Evolutionary conservation across 2,113 vertebrate species (phyloP), one percentile per base, ranked within the genome.

Genomic region (Montifringilla adamsi): DNA sequence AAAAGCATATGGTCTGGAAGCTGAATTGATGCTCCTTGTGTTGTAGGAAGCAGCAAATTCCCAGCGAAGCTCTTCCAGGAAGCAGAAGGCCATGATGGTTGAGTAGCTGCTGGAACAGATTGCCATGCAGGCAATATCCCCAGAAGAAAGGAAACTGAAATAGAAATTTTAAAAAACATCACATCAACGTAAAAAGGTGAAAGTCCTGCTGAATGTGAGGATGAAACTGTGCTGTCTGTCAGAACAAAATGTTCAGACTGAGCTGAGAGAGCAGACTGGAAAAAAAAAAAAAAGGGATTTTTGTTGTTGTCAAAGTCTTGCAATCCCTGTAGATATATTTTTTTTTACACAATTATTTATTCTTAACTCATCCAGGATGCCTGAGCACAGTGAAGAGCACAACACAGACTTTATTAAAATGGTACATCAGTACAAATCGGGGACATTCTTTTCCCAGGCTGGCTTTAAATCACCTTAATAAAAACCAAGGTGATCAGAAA

Each of bases 1-100:
- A 92, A 99, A 99, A 63, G 99, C 98, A 77, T 99, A 99, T 0
- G 99, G 99, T 96, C 99, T 98, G 96, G 98, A 98, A 94, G 98
- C 99, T 89, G 99, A 96, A 79, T 97, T 86, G 24, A 99, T 96
- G n/a, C 97, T 97, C 31, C 98, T 94, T 55, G 92, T 94, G 79
- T 98, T 98, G 21, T 98, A 99, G 90, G 98, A 98, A 77, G 98
- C 97, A n/a, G 98, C 97, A 97, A 99, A 99, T 93, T 99, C 98
- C 99, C 99, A 99, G 64, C 98, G 98, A 80, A 99, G 96, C 87
- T 99, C 99, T 93, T 99, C 99, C 94, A 99, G 96, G 97, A 99
- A 99, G 98, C 99, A 99, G 98, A 99, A 99, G 53, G 98, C 99
- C 97, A 98, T 98, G 95, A 98, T 97, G 19, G 98, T 97, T 7